phyloP scores from a whole-genome alignment of 2,888 invertebrate genomes.

The Tryphoninae sp. region DNA sequence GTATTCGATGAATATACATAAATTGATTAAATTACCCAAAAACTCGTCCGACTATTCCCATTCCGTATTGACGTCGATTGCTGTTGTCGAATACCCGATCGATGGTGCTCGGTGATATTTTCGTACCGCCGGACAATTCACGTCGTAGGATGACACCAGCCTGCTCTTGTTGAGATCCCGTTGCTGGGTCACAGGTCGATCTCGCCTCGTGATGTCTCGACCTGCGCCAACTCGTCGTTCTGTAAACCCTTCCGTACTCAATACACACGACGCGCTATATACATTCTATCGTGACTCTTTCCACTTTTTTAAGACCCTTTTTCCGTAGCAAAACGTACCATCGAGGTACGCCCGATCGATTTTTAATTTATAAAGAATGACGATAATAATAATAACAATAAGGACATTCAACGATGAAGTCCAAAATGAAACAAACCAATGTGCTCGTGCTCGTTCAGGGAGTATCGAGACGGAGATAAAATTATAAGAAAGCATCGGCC shows the following conservation, averaged over 20 bases:
- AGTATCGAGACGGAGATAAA: too few relatives aligned
- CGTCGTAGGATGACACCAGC: constrained; percentile 72
- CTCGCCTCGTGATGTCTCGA: constrained; percentile 70
- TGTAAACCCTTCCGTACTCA: constrained; percentile 73
- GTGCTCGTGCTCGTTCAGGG: too few relatives aligned
- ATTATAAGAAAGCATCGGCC: too few relatives aligned
- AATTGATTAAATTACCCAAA: constrained; percentile 84
- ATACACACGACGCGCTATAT: constrained; percentile 56
- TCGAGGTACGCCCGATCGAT: constrained; percentile 25
- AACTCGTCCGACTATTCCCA: constrained; percentile 91
- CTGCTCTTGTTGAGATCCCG: constrained; percentile 69
- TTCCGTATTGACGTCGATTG: constrained; percentile 91
- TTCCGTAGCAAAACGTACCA: constrained; percentile 47
- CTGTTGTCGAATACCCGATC: constrained; percentile 96
- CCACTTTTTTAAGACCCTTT: background rate
- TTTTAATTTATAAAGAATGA: background rate
- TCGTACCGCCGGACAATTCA: constrained; percentile 83
- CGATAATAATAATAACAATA: background rate
- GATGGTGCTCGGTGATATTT: constrained; percentile 90
- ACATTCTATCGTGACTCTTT: constrained; percentile 12
- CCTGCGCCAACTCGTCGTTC: constrained; percentile 78
- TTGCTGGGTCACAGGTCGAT: constrained; percentile 63
- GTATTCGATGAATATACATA: background rate
- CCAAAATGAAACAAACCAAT: too few relatives aligned
- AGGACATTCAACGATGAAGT: too few relatives aligned